Evolutionary conservation across 2,113 vertebrate genomes (phyloP).

Genomic region (Microtus pennsylvanicus): DNA sequence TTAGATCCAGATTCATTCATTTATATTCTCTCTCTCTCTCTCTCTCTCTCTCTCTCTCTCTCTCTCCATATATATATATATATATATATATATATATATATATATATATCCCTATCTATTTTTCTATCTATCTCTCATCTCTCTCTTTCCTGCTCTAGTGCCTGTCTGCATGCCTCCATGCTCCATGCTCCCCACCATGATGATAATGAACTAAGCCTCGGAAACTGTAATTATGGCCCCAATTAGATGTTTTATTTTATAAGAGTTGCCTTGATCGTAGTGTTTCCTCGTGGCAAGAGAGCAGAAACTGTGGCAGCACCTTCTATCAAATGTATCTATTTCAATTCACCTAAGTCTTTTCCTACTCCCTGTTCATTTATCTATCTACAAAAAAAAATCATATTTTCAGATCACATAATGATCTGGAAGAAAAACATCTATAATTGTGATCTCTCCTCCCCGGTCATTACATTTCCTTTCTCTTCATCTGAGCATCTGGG

Average conservation of each 20-base stretch:
- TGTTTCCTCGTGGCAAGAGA: neutral
- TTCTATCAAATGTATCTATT: neutral
- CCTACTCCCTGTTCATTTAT: neutral
- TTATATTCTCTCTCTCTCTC: neutral
- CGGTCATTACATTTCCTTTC: conserved; percentile 19
- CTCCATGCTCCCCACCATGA: neutral
- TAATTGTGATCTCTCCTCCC: conserved; percentile 41
- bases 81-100: too few relatives aligned
- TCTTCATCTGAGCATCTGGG: neutral
- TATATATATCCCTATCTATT: neutral
- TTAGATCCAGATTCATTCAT: neutral
- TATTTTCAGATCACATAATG: conserved; percentile 39
- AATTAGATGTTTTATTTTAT: neutral
- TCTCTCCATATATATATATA: too few relatives aligned
- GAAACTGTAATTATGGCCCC: neutral
- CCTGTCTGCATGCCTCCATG: neutral
- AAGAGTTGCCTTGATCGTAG: neutral
- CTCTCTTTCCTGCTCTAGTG: neutral
- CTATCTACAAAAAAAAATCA: neutral
- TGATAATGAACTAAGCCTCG: neutral
- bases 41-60: neutral
- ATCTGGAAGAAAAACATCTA: neutral
- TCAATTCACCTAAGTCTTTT: neutral
- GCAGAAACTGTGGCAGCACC: neutral
- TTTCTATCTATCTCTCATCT: too few relatives aligned